Evolutionary conservation across 2,888 invertebrate species (phyloP), one percentile per base, ranked within the genome.

Genomic region (Ophonus ardosiacus): DNA sequence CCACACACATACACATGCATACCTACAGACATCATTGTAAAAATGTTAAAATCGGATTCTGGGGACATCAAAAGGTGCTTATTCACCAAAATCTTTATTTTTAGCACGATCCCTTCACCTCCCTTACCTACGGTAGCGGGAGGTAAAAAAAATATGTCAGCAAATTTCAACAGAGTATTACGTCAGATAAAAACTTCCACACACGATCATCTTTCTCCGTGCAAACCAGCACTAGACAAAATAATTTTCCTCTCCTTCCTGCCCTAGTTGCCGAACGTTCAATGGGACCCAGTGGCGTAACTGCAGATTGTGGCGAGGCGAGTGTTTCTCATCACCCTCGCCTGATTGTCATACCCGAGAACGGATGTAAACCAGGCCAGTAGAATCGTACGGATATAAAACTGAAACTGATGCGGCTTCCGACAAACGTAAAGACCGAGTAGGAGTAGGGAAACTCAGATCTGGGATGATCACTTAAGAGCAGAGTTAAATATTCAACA

Each of bases 211-310:
- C 6, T 1, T 0, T 15, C 18, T 59, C 7, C n/a, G 63, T 4
- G 13, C 38, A 31, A 74, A 43, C 0, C 43, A 15, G 43, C 40
- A 74, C 0, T 74, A 18, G 71, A 17, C 6, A 17, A 43, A 74
- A 74, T 21, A 24, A 8, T 0, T 15, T 17, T 17, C 43, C 43
- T 43, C 63, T 38, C 6, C 38, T 5, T 10, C 71, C 71, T n/a
- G 7, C 31, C n/a, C 68, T n/a, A 31, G 43, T 74, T 51, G 24
- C 17, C 57, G n/a, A 18, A 38, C n/a, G 17, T 15, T 59, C 80
- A 61, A 80, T 80, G 40, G 61, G 7, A 61, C 61, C 80, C 80
- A 80, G 61, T 80, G 80, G 61, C 80, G 61, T 80, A 40, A 38
- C 61, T 61, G 80, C 61, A 78, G 57, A 57, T 24, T 56, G 71